phyloP scores from a whole-genome alignment of 2,797 vertebrate genomes.

The Oreochromis grahami region DNA sequence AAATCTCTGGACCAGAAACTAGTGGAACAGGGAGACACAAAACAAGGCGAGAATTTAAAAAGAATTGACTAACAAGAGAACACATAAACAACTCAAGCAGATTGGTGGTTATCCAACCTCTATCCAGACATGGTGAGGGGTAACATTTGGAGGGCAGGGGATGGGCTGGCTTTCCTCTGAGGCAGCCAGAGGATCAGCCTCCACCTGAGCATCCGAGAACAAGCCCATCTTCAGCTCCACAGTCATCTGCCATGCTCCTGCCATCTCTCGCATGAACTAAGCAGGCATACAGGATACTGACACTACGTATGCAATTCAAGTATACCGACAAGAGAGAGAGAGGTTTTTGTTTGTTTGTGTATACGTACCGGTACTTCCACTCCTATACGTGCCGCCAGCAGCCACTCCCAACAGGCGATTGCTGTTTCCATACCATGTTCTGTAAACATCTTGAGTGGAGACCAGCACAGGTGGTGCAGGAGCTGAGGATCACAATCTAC shows the following conservation, averaged over 20 bases:
- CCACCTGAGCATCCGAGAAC: constrained; percentile 86
- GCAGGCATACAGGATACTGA: neutral
- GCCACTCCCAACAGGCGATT: constrained; percentile 98
- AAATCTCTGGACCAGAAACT: constrained; percentile 96
- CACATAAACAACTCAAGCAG: neutral
- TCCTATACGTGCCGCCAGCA: constrained; percentile 91
- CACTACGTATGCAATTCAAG: neutral
- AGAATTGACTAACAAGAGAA: neutral
- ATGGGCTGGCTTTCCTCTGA: constrained; percentile 93
- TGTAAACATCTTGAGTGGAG: constrained; percentile 93
- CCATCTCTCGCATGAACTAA: constrained; percentile 98
- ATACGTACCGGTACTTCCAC: constrained; percentile 79
- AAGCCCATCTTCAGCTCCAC: constrained; percentile 92
- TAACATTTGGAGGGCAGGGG: constrained; percentile 89
- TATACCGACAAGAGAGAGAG: neutral
- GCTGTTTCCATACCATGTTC: constrained; percentile 95
- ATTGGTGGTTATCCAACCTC: constrained; percentile 74
- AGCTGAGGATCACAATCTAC: constrained; percentile 90
- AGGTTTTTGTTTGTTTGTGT: neutral
- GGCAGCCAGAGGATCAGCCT: constrained; percentile 91
- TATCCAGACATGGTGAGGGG: constrained; percentile 96
- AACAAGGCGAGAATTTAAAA: neutral
- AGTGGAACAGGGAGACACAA: neutral
- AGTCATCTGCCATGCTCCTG: constrained; percentile 97
- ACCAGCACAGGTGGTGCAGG: constrained; percentile 95